phyloP scores from a whole-genome alignment of 2,888 invertebrate species.

The Tyria jacobaeae region DNA sequence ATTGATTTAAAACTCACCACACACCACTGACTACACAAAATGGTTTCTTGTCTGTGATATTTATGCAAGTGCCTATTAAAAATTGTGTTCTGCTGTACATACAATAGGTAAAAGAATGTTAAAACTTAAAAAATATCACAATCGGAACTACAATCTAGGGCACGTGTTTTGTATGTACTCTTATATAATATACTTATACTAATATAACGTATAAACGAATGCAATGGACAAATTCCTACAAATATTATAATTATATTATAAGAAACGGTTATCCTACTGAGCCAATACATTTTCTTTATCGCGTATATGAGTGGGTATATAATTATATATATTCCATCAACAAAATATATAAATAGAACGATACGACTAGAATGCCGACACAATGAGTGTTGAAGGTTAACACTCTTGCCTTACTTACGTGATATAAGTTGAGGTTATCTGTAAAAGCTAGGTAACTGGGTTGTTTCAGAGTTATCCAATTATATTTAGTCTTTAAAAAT shows the following conservation, averaged over 20 bases:
- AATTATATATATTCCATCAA: slow-evolving; percentile 40
- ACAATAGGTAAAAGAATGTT: slow-evolving; percentile 24
- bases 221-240: slow-evolving; percentile 58
- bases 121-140: slow-evolving; percentile 72
- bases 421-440: slow-evolving; percentile 21
- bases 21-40: not conserved
- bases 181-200: slow-evolving; percentile 51
- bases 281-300: slow-evolving; percentile 60
- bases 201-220: slow-evolving; percentile 57
- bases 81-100: slow-evolving; percentile 8
- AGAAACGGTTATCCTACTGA: slow-evolving; percentile 68
- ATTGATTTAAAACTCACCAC: slow-evolving; percentile 9
- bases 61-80: not conserved
- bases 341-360: slow-evolving; percentile 51
- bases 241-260: slow-evolving; percentile 54
- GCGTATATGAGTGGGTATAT: slow-evolving; percentile 46
- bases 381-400: slow-evolving; percentile 45
- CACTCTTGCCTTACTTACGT: slow-evolving; percentile 36
- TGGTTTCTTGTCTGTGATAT: slow-evolving; percentile 6
- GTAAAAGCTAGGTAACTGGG: slow-evolving; percentile 10
- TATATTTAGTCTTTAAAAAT: not conserved
- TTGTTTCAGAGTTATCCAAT: not conserved
- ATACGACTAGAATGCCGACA: slow-evolving; percentile 72
- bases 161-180: slow-evolving; percentile 61
- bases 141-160: slow-evolving; percentile 68